Percentiles rank a stretch among this genome's conserved stretches.
These are phyloP conservation scores for Vultur gryphus DNA, from an alignment of 2,797 vertebrate species.

Conservation along the genomic window DNA sequence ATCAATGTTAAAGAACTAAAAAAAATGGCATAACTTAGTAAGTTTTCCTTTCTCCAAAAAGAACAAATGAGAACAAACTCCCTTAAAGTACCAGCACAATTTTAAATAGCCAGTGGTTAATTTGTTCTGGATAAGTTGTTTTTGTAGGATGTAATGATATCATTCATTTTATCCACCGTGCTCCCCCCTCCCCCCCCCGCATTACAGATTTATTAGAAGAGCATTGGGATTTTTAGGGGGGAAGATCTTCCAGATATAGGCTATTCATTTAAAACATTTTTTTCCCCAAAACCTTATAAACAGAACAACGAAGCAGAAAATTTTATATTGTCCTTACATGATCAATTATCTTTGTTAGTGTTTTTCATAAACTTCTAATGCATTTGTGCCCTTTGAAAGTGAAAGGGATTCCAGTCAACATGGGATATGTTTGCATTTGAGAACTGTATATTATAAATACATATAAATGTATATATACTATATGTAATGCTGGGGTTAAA, in stretches of 20 bases:
- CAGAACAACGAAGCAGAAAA: neutral
- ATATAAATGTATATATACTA: no score
- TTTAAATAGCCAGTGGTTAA: neutral
- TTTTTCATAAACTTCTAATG: neutral
- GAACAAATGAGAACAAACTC: neutral
- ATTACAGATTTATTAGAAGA: neutral
- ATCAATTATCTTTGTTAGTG: neutral
- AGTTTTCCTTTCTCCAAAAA: neutral
- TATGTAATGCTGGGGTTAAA: no score
- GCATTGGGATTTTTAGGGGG: fast-evolving
- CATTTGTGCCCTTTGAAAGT: neutral
- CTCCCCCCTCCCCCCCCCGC: fast-evolving
- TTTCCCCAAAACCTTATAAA: neutral
- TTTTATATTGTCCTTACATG: neutral
- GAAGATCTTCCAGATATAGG: neutral
- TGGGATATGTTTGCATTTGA: neutral
- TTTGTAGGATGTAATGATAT: neutral
- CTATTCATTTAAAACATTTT: neutral
- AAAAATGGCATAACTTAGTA: neutral
- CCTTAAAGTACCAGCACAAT: neutral
- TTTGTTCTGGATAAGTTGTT: neutral
- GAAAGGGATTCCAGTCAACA: neutral
- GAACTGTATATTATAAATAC: neutral
- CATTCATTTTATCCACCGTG: neutral
- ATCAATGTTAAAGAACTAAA: neutral